Evolutionary conservation across 2,797 vertebrate species (phyloP), one percentile per base, ranked within the genome.

Genomic region (Phrynocephalus vlangalii): DNA sequence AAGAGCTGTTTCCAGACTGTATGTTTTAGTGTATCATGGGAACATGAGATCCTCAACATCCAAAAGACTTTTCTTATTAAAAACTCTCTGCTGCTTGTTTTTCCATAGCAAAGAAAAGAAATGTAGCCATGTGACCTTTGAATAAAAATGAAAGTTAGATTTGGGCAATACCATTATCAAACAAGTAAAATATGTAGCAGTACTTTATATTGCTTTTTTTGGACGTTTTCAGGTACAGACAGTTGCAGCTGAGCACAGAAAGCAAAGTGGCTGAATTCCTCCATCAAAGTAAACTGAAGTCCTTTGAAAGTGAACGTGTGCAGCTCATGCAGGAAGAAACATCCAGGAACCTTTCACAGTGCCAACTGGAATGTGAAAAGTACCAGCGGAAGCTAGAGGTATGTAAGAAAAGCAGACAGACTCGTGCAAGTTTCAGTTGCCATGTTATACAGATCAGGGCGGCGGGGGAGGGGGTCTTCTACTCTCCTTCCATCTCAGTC

Each of bases 381-480:
- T 98, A 98, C 63, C 99, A 99, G 96, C 98, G 98, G 95, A 99
- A 99, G 95, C 90, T 99, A 85, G 99, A 99, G 98, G 99, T 98
- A 98, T 75, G 95, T 93, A 67, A 28, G 30, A 66, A 89, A 77
- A 84, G 22, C 87, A 90, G 86, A 38, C 68, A 0, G 52, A 3
- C 8, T 33, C 24, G 79, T 85, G 7, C 0, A 0, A 70, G 38
- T 28, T 77, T 77, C 48, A 70, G 13, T 5, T 68, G 60, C 71
- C 1, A 22, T 67, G 50, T 3, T 28, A 24, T 22, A 1, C 22
- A 9, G 56, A 13, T 16, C 38, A 28, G 28, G n/a, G n/a, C n/a
- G n/a, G n/a, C n/a, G n/a, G n/a, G 20, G 38, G 38, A 9, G 18
- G 20, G n/a, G 11, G 28, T 68, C 38, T 22, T 60, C n/a, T 76